Evolutionary conservation across 2,888 invertebrate species (phyloP).

Genomic region (Leptinotarsa rubiginosa): DNA sequence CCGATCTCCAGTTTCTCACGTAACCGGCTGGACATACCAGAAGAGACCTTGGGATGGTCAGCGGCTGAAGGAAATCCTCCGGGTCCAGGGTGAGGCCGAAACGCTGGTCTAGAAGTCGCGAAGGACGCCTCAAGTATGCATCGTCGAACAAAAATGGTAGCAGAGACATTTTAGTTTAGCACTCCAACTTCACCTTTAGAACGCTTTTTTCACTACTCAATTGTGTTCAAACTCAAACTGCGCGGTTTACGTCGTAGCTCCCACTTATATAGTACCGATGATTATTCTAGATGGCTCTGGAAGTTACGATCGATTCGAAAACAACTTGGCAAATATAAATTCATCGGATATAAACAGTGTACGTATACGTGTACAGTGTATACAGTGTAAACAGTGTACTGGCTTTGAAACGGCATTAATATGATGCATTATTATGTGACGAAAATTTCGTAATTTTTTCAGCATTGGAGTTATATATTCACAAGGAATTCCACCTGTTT

Average conservation of each 20-base stretch:
- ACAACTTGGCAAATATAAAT: neutral
- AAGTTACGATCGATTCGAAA: neutral
- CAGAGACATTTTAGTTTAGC: slow-evolving; percentile 25
- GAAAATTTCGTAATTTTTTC: too few species aligned
- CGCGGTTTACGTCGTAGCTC: too few species aligned
- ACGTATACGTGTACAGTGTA: too few species aligned
- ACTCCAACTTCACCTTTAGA: neutral
- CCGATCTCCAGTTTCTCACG: slow-evolving; percentile 41
- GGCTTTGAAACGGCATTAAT: neutral
- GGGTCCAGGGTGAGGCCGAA: slow-evolving; percentile 26
- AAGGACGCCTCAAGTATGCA: slow-evolving; percentile 13
- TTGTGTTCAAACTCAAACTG: neutral
- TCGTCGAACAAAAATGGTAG: slow-evolving; percentile 24
- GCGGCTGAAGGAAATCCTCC: slow-evolving; percentile 28
- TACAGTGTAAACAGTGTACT: too few species aligned
- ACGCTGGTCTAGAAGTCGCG: slow-evolving; percentile 25
- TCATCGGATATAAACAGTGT: slow-evolving; percentile 10
- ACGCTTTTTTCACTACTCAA: neutral
- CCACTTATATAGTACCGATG: neutral
- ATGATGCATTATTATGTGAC: too few species aligned
- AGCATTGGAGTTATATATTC: too few species aligned
- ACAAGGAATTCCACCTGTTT: too few species aligned
- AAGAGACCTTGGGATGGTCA: slow-evolving; percentile 18
- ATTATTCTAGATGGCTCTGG: slow-evolving; percentile 27
- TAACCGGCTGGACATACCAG: slow-evolving; percentile 34